Evolutionary conservation across 2,113 vertebrate species (phyloP), one percentile per base, ranked within the genome.

Genomic region (Corythornis cristatus): DNA sequence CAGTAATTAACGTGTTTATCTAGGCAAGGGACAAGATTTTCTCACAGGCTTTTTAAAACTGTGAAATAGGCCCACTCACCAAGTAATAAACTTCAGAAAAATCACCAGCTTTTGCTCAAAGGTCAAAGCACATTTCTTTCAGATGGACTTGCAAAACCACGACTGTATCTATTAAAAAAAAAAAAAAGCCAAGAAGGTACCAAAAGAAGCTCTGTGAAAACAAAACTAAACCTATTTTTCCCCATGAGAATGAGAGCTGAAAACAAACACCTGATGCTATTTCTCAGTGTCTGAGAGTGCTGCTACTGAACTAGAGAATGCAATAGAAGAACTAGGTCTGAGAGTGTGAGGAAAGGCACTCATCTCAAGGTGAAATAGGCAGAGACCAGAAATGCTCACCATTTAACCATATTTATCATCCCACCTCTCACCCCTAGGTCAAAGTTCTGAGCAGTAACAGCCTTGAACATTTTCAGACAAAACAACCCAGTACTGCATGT

Each of bases 341-440:
- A 76, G 89, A 90, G 33, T 11, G 51, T 33, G 21, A 5, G 20
- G 22, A 75, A 54, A 78, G 19, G 23, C 75, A 64, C 9, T 83
- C 35, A 84, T n/a, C 58, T 86, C 58, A 46, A 58, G 46, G 13
- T 68, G 51, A 93, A 90, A 90, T 76, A 73, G 54, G 33, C 2
- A 3, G 21, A 60, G 54, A 80, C 16, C 46, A 95, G 91, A 82
- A 94, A 84, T 56, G 12, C 43, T 74, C 50, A 66, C 67, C 71
- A 88, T 85, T 87, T 83, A 93, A 77, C 40, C 35, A n/a, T 93
- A 91, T 95, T 96, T 95, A 96, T 96, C 93, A 84, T 93, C 88
- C 78, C 93, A 93, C 93, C 91, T 94, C 45, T 95, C 80, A 91
- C 91, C 89, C 53, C 40, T 26, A 81, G 91, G 95, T 95, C 91